These are phyloP conservation scores for Myiotriccus ornatus DNA, from an alignment of 2,797 vertebrate genomes.

Conservation along the genomic window DNA sequence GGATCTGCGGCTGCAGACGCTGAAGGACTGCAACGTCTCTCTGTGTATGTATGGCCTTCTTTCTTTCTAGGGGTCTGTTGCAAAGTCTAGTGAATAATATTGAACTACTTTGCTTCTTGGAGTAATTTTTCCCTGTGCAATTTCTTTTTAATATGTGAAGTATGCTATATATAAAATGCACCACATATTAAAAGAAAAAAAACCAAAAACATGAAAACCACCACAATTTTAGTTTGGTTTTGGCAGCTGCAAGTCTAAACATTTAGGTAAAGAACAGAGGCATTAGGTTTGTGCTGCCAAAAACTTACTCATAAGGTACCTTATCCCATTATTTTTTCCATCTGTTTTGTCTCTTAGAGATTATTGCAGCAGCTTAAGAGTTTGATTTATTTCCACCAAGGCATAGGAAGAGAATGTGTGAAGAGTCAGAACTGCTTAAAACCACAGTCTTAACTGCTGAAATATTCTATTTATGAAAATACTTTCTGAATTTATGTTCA, in stretches of 20 bases:
- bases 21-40: accelerated
- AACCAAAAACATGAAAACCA: neutral
- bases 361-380: neutral
- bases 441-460: neutral
- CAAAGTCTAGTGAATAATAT: neutral
- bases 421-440: constrained; percentile 15
- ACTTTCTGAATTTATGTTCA: neutral
- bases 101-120: neutral
- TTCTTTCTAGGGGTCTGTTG: neutral
- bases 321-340: constrained; percentile 19
- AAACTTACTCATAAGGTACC: neutral
- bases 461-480: constrained; percentile 33
- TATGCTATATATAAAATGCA: neutral
- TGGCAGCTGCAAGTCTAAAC: constrained; percentile 2
- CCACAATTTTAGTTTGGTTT: neutral
- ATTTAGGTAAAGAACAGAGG: neutral
- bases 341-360: constrained; percentile 29
- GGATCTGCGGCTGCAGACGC: neutral
- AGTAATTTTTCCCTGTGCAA: neutral
- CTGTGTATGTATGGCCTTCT: accelerated
- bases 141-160: neutral
- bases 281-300: neutral
- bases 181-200: neutral
- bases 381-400: constrained; percentile 17
- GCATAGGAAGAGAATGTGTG: neutral